Base-by-base conservation (phyloP, 2,797 vertebrate genomes). In the Ptychobarbus kaznakovi region DNA sequence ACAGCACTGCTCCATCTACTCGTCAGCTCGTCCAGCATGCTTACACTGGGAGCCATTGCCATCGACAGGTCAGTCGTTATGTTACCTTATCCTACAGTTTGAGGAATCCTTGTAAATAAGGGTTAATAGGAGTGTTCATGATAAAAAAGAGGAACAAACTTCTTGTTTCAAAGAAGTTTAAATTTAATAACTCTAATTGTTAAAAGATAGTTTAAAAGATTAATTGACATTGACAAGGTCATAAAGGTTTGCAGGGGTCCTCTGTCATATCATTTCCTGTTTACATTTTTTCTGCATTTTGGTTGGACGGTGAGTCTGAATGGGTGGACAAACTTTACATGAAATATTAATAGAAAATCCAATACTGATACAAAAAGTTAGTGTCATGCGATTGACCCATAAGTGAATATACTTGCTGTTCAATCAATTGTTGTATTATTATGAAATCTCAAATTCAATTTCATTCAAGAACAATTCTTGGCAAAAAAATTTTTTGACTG, bases 1-100 rank as follows among this genome's bases (percentile, higher is more conserved):
- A 99, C 97, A 0, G 98, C 97, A 49, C 94, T 99, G 53, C 97
- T 99, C 38, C 99, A 99, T 93, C 95, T 99, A 92, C 96, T 99
- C 78, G 97, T 99, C 94, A 99, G 98, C 94, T 98, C 98, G 0
- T 97, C 98, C 92, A 99, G 98, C 93, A 98, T 99, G 97, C 97
- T 99, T 20, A 99, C 98, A 0, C 96, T 99, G 0, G 98, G 98
- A 51, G 96, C 97, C 81, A 99, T 99, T 56, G 98, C 98, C 51
- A 95, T 99, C 22, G 98, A 99, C 94, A 94, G 98, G 98, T 99
- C 86, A 93, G 97, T 91, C 3, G 7, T 72, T 35, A 22, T 53
- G 18, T 66, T 35, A 15, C 12, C 40, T 28, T 12, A 66, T 49
- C 18, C 18, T 80, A 11, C 13, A 5, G 42, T 49, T 20, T 53